Evolutionary conservation across 2,888 invertebrate genomes (phyloP).

Genomic region (Actias luna): DNA sequence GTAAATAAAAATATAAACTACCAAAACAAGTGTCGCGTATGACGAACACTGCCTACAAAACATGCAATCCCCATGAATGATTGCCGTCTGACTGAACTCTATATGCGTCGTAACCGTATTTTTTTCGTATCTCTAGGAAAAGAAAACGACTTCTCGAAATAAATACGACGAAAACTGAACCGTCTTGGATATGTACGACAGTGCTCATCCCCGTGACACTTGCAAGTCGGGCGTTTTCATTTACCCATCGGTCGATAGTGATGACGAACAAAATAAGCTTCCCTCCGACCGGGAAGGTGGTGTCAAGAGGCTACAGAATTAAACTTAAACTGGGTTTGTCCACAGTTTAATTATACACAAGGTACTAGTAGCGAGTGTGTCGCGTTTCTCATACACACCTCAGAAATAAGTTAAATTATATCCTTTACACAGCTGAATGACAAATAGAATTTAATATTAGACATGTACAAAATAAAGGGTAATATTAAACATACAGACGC

Average conservation of each 20-base stretch:
- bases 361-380: slow-evolving; percentile 66
- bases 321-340: slow-evolving; percentile 80
- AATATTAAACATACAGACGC: slow-evolving; percentile 42
- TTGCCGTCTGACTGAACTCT: slow-evolving; percentile 65
- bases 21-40: slow-evolving; percentile 56
- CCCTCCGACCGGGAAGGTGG: slow-evolving; percentile 69
- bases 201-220: slow-evolving; percentile 62
- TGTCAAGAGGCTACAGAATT: slow-evolving; percentile 82
- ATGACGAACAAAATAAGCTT: slow-evolving; percentile 80
- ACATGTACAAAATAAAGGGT: slow-evolving; percentile 53
- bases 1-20: slow-evolving; percentile 64
- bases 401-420: slow-evolving; percentile 73
- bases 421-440: slow-evolving; percentile 59
- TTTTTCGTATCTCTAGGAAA: slow-evolving; percentile 54
- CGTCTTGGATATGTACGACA: slow-evolving; percentile 51
- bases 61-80: slow-evolving; percentile 70
- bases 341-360: slow-evolving; percentile 80
- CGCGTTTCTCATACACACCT: slow-evolving; percentile 61
- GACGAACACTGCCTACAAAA: slow-evolving; percentile 63
- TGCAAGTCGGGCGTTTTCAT: slow-evolving; percentile 64
- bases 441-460: slow-evolving; percentile 70
- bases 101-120: slow-evolving; percentile 56
- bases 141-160: slow-evolving; percentile 43
- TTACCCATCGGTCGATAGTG: slow-evolving; percentile 76
- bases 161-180: slow-evolving; percentile 55